Evolutionary conservation across 2,797 vertebrate species (phyloP).

Genomic region (Sylvilagus floridanus): DNA sequence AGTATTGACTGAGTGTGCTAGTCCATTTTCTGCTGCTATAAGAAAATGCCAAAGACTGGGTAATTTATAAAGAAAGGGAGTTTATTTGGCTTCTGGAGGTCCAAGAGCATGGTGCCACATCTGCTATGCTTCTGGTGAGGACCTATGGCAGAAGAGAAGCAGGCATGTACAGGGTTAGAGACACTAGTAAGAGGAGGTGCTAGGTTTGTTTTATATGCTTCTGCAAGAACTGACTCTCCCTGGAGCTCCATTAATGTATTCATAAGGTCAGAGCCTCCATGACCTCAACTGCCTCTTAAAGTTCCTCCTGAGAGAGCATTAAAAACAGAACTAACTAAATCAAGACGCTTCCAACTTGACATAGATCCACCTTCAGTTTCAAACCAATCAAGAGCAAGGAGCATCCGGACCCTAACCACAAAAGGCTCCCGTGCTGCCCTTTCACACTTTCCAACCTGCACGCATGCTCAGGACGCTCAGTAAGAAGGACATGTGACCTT

Average conservation of each 20-base stretch:
- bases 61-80: background rate
- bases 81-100: no score
- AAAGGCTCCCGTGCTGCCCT: no score
- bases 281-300: background rate
- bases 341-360: no score
- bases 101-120: background rate
- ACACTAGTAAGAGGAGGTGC: background rate
- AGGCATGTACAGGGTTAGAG: background rate
- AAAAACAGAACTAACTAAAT: no score
- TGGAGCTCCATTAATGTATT: background rate
- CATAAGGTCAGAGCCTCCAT: background rate
- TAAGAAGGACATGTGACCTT: no score
- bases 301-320: no score
- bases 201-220: background rate
- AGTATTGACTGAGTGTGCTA: background rate
- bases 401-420: no score
- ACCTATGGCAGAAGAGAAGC: background rate
- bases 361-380: no score
- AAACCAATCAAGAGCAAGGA: no score
- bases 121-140: background rate
- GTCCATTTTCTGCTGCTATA: background rate
- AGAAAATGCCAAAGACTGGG: background rate
- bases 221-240: background rate
- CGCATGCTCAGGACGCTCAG: no score
- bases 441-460: no score